phyloP scores from a whole-genome alignment of 2,113 vertebrate genomes.

The Gallinago paraguaiae region DNA sequence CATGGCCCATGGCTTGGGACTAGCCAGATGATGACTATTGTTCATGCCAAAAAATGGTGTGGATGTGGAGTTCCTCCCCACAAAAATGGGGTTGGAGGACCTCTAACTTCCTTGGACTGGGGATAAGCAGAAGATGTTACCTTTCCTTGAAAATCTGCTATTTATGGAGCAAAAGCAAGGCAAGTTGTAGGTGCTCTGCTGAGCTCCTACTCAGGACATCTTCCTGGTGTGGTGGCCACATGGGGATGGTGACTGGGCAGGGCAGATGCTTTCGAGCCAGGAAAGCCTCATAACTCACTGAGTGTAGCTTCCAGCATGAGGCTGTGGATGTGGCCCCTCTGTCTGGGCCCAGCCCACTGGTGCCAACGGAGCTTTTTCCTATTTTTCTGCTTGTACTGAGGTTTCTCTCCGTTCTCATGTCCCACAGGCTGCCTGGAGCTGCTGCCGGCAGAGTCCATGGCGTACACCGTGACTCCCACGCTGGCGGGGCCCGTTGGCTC shows the following conservation, averaged over 20 bases:
- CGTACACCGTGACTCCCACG: slow-evolving; percentile 77
- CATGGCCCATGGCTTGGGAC: not conserved
- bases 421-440: slow-evolving; percentile 73
- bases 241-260: not conserved
- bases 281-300: accelerated
- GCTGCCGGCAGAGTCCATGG: slow-evolving; percentile 79
- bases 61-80: not conserved
- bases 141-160: not conserved
- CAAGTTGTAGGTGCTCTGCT: not conserved
- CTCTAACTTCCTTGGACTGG: accelerated
- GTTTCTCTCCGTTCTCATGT: not conserved
- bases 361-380: accelerated
- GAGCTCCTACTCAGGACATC: not conserved
- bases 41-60: not conserved
- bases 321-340: not conserved
- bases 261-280: not conserved
- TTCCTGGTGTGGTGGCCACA: not conserved
- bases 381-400: not conserved
- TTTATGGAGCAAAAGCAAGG: not conserved
- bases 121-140: accelerated
- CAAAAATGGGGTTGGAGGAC: not conserved
- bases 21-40: accelerated
- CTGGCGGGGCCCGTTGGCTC: slow-evolving; percentile 69
- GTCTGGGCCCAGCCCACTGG: not conserved
- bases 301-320: not conserved